These are phyloP conservation scores for Hirundo rustica DNA, from an alignment of 2,797 vertebrate species.

Conservation along the genomic window DNA sequence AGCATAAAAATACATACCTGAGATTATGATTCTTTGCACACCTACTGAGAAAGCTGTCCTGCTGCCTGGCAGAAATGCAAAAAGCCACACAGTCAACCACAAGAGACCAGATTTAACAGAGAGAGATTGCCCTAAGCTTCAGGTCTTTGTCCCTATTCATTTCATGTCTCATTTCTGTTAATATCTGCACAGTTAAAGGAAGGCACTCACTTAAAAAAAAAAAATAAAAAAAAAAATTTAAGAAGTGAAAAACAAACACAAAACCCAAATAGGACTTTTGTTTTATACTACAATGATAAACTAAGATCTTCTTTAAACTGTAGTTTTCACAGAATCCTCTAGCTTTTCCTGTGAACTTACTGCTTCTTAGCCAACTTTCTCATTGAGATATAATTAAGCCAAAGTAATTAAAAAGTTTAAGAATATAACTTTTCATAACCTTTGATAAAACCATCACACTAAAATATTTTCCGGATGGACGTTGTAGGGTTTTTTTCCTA, in stretches of 20 bases:
- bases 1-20: not conserved
- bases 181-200: not conserved
- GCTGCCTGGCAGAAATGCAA: not conserved
- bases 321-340: not conserved
- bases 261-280: rapidly evolving
- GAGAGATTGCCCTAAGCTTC: not conserved
- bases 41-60: not conserved
- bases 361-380: not conserved
- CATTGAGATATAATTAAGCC: not conserved
- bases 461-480: not conserved
- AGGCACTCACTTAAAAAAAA: not conserved
- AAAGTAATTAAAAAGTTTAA: not conserved
- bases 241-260: not conserved
- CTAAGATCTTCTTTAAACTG: not conserved
- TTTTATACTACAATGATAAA: not conserved
- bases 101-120: not conserved
- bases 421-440: not conserved
- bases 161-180: not conserved
- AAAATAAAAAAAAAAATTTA: too few relatives aligned
- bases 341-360: not conserved
- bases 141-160: not conserved
- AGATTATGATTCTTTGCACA: rapidly evolving
- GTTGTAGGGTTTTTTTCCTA: not conserved
- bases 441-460: not conserved
- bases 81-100: not conserved